Evolutionary conservation across 35 echinoderm and acorn worm genomes (phyloP), one percentile per base, ranked within the genome.

Genomic region (Ophioderma brevispina): DNA sequence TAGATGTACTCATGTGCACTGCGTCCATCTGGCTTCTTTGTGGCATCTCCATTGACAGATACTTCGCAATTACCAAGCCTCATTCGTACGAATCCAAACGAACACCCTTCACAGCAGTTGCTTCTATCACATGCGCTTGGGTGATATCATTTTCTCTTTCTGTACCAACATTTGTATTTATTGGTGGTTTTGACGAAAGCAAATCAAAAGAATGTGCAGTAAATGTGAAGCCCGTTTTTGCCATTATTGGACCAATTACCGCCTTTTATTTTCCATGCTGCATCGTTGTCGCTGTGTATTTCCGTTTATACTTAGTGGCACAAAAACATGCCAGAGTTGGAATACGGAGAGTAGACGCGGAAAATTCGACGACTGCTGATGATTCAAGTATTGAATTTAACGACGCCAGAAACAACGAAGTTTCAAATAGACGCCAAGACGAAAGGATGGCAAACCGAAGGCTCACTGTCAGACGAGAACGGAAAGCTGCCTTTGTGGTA

Each of bases 21-120:
- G 89, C 87, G 3, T 98, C 96, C 0, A 98, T 98, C 18, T 23
- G 89, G 32, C 92, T 81, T 39, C 84, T 98, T 19, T 95, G 93
- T 76, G 78, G 92, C 80, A 98, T 98, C 13, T 90, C 86, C 49
- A 79, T 98, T 2, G 96, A 98, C 46, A 81, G 96, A 28, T 98
- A 95, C 37, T 40, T 95, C 28, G 96, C 93, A 10, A 98, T 98
- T 17, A 95, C 96, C 23, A 85, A 93, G 75, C 96, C 96, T 11
- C 80, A 95, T 37, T 76, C 80, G 36, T 98, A 98, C 55, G 90
- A 55, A 30, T 78, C 41, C 31, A 85, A 92, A 37, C 75, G 96
- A 17, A 98, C 96, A 18, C 77, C 89, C 28, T 76, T 50, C 30
- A 79, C 94, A 1, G 94, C 95, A 93, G 18, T 87, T 0, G 36